These are phyloP conservation scores for Bugula neritina DNA, from an alignment of 2,888 invertebrate species.

Conservation along the genomic window DNA sequence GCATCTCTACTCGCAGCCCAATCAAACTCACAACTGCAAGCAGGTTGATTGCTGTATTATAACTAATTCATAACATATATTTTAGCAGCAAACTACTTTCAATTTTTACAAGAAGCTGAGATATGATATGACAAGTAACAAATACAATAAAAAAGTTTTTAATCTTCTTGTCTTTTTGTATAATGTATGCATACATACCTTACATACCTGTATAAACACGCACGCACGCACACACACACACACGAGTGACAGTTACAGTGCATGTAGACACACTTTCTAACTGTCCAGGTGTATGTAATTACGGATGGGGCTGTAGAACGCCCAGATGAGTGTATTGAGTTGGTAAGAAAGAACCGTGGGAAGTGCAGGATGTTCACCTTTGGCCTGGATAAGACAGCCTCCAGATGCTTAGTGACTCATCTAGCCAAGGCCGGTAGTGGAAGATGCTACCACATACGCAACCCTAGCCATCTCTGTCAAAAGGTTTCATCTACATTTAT, in stretches of 20 bases:
- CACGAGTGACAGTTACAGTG: no score
- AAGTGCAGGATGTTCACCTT: slow-evolving; percentile 12
- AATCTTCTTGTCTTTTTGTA: no score
- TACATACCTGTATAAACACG: no score
- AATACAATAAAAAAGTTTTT: no score
- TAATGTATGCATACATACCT: no score
- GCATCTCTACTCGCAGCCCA: slow-evolving; percentile 14
- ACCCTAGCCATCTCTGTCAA: background rate
- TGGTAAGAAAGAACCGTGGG: background rate
- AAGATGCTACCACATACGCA: background rate
- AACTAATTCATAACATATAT: no score
- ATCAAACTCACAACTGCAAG: slow-evolving; percentile 11
- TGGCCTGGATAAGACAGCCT: slow-evolving; percentile 14
- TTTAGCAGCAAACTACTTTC: no score
- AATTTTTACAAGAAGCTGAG: no score
- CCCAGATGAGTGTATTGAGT: slow-evolving; percentile 2
- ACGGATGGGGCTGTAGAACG: slow-evolving; percentile 19
- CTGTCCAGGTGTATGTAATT: slow-evolving; percentile 16
- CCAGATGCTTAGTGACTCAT: background rate
- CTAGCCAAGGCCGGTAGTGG: slow-evolving; percentile 14
- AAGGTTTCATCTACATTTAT: slow-evolving; percentile 4
- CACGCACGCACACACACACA: no score
- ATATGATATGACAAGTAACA: no score
- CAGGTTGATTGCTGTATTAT: background rate
- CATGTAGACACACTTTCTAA: no score